Evolutionary conservation across 53 echinoderm and acorn worm genomes (phyloP).

Genomic region (Luidia sarsii): DNA sequence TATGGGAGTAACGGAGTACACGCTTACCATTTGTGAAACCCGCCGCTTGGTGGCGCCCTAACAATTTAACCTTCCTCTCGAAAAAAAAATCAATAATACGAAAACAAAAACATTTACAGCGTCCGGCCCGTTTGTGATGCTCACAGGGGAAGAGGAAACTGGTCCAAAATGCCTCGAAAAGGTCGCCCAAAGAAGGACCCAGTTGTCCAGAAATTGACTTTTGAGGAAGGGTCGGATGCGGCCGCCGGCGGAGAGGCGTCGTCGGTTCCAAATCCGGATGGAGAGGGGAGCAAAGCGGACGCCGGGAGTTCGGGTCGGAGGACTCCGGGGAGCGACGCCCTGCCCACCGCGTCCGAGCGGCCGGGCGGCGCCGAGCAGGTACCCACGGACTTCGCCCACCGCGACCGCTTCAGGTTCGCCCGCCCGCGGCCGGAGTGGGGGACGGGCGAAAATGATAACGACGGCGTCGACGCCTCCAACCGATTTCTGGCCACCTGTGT

Average conservation of each 20-base stretch:
- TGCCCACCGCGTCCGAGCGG: constrained; percentile 46
- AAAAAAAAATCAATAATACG: neutral
- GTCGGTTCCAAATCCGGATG: no score
- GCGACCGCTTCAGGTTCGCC: constrained; percentile 42
- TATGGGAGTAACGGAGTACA: neutral
- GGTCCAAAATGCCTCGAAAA: constrained; percentile 39
- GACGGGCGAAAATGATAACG: neutral
- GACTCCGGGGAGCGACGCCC: neutral
- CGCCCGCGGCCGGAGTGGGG: neutral
- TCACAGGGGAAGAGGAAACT: neutral
- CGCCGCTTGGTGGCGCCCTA: constrained; percentile 43
- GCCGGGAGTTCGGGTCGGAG: neutral
- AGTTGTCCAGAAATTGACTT: constrained; percentile 15
- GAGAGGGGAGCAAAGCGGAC: neutral
- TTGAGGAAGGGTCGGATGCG: constrained; percentile 13
- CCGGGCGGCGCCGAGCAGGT: constrained; percentile 24
- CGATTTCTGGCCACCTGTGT: constrained; percentile 23
- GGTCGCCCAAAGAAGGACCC: constrained; percentile 31
- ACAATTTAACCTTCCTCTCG: neutral
- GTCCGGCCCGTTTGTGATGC: neutral
- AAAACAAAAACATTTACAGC: neutral
- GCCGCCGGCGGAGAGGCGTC: neutral
- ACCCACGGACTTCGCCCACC: constrained; percentile 55
- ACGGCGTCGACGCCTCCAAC: neutral
- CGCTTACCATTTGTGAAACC: constrained; percentile 18